Evolutionary conservation across 2,113 vertebrate genomes (phyloP).

Genomic region (Saiga tatarica): DNA sequence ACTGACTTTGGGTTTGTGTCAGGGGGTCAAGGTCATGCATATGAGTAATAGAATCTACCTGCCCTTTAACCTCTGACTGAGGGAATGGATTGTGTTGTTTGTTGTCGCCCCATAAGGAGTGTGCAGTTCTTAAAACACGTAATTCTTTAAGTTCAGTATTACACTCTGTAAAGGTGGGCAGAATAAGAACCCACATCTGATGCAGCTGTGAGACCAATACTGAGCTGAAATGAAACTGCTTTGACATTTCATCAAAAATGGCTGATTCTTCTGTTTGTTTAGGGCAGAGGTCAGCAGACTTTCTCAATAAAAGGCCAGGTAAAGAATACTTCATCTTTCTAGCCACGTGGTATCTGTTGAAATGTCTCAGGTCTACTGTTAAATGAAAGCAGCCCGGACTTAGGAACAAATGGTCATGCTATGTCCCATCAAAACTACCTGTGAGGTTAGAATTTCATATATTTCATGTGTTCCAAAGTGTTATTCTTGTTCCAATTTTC

Average conservation of each 20-base stretch:
- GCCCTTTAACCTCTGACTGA: neutral
- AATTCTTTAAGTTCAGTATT: neutral
- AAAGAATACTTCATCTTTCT: neutral
- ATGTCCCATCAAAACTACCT: neutral
- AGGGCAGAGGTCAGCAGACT: neutral
- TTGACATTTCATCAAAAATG: neutral
- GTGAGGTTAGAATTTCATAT: neutral
- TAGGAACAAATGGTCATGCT: neutral
- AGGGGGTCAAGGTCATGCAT: neutral
- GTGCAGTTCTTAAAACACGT: neutral
- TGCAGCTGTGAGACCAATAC: neutral
- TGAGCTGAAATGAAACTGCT: neutral
- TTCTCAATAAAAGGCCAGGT: neutral
- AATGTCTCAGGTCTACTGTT: neutral
- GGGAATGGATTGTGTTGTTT: neutral
- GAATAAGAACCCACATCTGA: neutral
- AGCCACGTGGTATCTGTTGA: rapidly evolving
- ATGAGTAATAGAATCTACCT: neutral
- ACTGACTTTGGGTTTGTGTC: neutral
- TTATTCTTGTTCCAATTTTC: neutral
- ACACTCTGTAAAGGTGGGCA: neutral
- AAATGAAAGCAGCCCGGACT: neutral
- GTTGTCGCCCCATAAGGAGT: neutral
- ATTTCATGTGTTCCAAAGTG: neutral
- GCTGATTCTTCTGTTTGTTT: neutral